Conservation (phyloP, 2,888 invertebrate species). For the Cremastinae sp. region DNA sequence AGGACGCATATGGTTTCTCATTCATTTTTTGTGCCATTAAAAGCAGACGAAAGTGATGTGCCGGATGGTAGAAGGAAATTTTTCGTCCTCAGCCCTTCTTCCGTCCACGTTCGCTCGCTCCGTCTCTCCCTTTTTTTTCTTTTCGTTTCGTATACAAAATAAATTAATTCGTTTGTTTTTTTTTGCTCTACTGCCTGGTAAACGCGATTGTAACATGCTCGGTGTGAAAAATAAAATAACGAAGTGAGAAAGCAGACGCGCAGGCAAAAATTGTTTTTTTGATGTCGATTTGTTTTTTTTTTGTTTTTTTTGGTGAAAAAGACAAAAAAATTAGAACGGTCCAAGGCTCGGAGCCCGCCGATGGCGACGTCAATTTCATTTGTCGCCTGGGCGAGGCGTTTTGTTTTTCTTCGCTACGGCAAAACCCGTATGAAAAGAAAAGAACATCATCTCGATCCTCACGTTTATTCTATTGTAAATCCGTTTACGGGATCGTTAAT, state of each 20-base stretch:
- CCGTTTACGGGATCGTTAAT: constrained; percentile 62
- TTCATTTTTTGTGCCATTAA: constrained; percentile 14
- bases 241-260: constrained; percentile 34
- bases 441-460: constrained; percentile 21
- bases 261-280: constrained; percentile 50
- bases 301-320: constrained; percentile 2
- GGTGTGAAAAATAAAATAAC: constrained; percentile 25
- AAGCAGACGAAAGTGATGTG: constrained; percentile 4
- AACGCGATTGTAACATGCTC: constrained; percentile 34
- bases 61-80: not conserved
- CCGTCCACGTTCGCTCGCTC: constrained; percentile 5
- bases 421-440: constrained; percentile 10
- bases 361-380: constrained; percentile 30
- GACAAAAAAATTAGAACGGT: constrained; percentile 20
- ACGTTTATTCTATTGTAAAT: constrained; percentile 57
- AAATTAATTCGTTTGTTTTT: constrained; percentile 13
- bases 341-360: constrained; percentile 19
- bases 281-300: too few species aligned
- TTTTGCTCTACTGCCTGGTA: constrained; percentile 1
- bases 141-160: constrained; percentile 39
- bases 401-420: constrained; percentile 22
- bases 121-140: constrained; percentile 23
- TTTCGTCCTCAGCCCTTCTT: constrained; percentile 15
- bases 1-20: constrained; percentile 42
- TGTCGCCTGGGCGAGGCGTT: constrained; percentile 23